Percentiles rank a stretch among this genome's conserved stretches.
Evolutionary conservation across 2,888 invertebrate species (phyloP).

Genomic region (Agriopis leucophaearia): DNA sequence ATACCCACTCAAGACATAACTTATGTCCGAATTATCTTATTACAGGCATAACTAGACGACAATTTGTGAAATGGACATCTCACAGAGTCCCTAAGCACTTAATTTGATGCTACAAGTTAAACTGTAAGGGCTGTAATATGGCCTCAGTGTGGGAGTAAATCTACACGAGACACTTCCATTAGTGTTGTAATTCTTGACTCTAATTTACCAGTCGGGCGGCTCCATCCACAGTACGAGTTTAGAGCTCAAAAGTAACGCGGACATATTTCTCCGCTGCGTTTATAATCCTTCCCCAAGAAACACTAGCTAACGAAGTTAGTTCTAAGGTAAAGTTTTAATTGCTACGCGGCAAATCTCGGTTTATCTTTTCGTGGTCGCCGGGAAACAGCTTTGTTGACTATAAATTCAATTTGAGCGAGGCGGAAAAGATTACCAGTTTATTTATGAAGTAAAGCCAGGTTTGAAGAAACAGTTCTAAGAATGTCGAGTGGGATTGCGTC

Average conservation of each 20-base stretch:
- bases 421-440: constrained; percentile 70
- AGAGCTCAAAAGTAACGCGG: constrained; percentile 68
- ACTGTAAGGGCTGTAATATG: constrained; percentile 41
- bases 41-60: background rate
- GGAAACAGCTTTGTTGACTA: constrained; percentile 79
- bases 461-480: constrained; percentile 50
- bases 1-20: too few species aligned
- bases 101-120: constrained; percentile 46
- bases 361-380: constrained; percentile 81
- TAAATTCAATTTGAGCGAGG: constrained; percentile 79
- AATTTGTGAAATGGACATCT: constrained; percentile 29
- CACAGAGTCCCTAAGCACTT: constrained; percentile 40
- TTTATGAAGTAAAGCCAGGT: constrained; percentile 53
- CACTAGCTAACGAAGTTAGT: constrained; percentile 83
- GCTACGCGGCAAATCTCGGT: constrained; percentile 82
- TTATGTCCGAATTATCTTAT: background rate
- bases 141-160: constrained; percentile 56
- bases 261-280: constrained; percentile 74
- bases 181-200: constrained; percentile 61
- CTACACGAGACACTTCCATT: constrained; percentile 67
- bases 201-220: constrained; percentile 74
- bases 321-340: constrained; percentile 85
- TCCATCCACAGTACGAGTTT: constrained; percentile 56
- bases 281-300: constrained; percentile 71
- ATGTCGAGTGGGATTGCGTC: constrained; percentile 45